Conservation (phyloP, 2,797 vertebrate genomes). For the Lepus townsendii region DNA sequence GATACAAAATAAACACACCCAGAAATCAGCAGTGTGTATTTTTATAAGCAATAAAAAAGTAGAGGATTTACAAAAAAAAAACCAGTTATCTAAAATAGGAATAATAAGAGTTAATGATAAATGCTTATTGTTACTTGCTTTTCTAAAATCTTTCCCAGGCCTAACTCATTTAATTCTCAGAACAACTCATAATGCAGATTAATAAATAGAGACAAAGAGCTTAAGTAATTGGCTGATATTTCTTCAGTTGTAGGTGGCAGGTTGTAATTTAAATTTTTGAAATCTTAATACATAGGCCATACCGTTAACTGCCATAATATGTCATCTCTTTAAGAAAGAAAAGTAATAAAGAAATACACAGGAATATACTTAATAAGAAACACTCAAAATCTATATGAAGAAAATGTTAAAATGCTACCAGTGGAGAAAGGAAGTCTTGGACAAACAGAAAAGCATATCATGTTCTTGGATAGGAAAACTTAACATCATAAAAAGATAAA, state of each 20-base stretch:
- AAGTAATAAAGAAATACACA: not conserved
- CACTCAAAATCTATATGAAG: not conserved
- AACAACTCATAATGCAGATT: not conserved
- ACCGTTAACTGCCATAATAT: not conserved
- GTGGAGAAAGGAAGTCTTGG: slow-evolving; percentile 2
- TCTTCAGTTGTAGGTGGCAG: not conserved
- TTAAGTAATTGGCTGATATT: not conserved
- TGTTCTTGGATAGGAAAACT: slow-evolving; percentile 40
- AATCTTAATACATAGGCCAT: not conserved
- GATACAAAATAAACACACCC: not conserved
- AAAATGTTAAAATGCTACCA: slow-evolving; percentile 28
- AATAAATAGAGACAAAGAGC: not conserved
- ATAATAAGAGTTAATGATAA: not conserved
- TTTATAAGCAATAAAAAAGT: not conserved
- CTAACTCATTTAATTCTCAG: not conserved
- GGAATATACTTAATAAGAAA: slow-evolving; percentile 45
- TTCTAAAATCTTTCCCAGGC: not conserved
- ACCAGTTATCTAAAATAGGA: not conserved
- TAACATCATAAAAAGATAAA: slow-evolving; percentile 49
- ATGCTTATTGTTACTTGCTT: not conserved
- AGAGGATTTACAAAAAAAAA: slow-evolving; percentile 11
- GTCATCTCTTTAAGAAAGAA: slow-evolving; percentile 19
- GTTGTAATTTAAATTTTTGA: not conserved
- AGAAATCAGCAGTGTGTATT: not conserved
- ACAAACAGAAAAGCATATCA: slow-evolving; percentile 61